A percentile compares a stretch with the other conserved stretches of the same genome.
Evolutionary conservation across 2,888 invertebrate species (phyloP).

Genomic region (Brachycybe producta): DNA sequence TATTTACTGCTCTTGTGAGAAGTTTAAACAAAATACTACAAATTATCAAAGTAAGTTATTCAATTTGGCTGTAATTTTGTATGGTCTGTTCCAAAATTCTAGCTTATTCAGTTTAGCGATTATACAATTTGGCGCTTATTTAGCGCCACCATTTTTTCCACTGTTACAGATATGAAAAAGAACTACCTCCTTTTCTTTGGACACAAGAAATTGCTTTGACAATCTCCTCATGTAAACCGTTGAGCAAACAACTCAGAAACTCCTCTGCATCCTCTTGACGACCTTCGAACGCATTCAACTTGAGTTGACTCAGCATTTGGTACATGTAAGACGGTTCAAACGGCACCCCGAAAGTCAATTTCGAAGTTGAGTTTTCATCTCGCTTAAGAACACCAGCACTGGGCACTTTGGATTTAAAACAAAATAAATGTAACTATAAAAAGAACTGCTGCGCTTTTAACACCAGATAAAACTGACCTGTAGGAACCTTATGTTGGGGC

Average conservation of each 20-base stretch:
- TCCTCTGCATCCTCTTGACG: constrained; percentile 96
- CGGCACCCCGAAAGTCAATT: constrained; percentile 50
- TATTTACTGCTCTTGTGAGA: too few species aligned
- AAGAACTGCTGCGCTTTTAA: background rate
- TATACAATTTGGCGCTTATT: too few species aligned
- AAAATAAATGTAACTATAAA: constrained; percentile 25
- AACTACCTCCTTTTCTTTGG: too few species aligned
- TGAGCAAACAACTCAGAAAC: constrained; percentile 81
- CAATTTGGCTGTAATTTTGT: too few species aligned
- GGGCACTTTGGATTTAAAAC: constrained; percentile 4
- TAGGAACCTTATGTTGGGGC: background rate
- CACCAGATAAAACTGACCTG: background rate
- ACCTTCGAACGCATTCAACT: constrained; percentile 52
- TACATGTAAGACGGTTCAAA: constrained; percentile 83
- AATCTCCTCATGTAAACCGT: constrained; percentile 94
- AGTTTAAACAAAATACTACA: too few species aligned
- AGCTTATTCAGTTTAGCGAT: too few species aligned
- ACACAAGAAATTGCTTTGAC: too few species aligned
- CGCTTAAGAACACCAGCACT: constrained; percentile 3
- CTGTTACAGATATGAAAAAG: too few species aligned
- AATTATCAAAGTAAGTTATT: too few species aligned
- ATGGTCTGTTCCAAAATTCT: too few species aligned
- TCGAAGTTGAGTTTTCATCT: constrained; percentile 27
- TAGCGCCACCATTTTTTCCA: too few species aligned
- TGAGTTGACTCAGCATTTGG: constrained; percentile 63